Evolutionary conservation across 2,797 vertebrate species (phyloP), one percentile per base, ranked within the genome.

Genomic region (Aldrovandia affinis): DNA sequence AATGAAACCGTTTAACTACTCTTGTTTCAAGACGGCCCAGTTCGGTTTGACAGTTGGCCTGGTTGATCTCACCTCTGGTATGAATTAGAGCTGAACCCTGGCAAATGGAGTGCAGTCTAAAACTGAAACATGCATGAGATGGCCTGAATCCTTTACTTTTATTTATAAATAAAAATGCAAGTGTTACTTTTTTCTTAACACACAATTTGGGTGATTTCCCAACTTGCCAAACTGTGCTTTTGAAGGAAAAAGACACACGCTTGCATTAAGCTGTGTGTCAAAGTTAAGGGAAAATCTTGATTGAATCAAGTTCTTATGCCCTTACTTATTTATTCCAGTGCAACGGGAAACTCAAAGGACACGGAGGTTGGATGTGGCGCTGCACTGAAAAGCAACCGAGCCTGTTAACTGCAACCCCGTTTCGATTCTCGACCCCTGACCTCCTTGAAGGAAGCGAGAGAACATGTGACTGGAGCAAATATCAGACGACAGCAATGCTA

Each of bases 401-500:
- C 28, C n/a, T 28, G 10, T 57, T 33, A 30, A 65, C 63, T 65
- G 8, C 1, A 15, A 25, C 57, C 57, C 57, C 8, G 57, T 61
- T 61, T 61, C 55, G 63, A 90, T 84, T 86, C 79, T 85, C 90
- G 91, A 87, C 90, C 90, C 63, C 9, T 65, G 63, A 30, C 63
- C 9, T 65, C n/a, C 28, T 65, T 28, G n/a, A 33, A 65, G n/a
- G 8, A 65, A 8, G 9, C n/a, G n/a, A n/a, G 25, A 55, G 57
- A 61, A 61, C 22, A 8, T 2, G n/a, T 30, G 80, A 42, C 30
- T 70, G 22, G 30, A 70, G 12, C 25, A 12, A 82, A 73, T 73
- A 73, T 82, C 20, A 36, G 36, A 15, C 44, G 65, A 65, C 81
- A 83, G 88, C 85, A 84, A 93, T 88, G 91, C 91, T 92, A 91